Conservation (phyloP, 2,888 invertebrate genomes). For the Ophion ellenae region DNA sequence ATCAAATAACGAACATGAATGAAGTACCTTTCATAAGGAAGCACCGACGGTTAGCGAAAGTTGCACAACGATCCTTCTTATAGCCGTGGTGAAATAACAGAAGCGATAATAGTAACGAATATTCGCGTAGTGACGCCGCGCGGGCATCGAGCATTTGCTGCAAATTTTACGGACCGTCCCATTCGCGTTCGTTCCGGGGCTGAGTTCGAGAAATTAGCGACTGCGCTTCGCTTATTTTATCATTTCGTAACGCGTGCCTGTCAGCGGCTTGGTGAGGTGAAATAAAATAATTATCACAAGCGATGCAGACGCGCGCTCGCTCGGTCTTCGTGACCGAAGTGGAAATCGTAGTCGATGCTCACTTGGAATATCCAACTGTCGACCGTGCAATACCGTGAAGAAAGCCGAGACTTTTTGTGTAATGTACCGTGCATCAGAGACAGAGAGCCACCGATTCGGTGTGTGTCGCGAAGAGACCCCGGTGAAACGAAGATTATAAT, state of each 20-base stretch:
- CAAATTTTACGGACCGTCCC: slow-evolving; percentile 2
- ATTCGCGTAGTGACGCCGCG: not conserved
- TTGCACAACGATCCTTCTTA: not conserved
- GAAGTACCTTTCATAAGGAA: no score
- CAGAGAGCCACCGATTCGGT: not conserved
- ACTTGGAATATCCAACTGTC: not conserved
- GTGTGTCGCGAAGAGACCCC: not conserved
- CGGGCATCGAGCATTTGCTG: not conserved
- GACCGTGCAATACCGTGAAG: slow-evolving; percentile 31
- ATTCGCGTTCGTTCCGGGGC: not conserved
- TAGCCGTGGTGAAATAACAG: not conserved
- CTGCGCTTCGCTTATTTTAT: slow-evolving; percentile 53
- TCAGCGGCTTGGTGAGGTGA: slow-evolving; percentile 20
- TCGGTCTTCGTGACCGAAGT: slow-evolving; percentile 31
- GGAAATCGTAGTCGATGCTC: slow-evolving; percentile 46
- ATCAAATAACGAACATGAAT: no score
- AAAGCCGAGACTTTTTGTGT: slow-evolving; percentile 42
- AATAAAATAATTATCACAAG: slow-evolving; percentile 59
- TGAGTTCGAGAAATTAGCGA: slow-evolving; percentile 44
- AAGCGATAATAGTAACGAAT: slow-evolving; percentile 9
- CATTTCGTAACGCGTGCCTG: slow-evolving; percentile 53
- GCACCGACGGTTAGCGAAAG: no score
- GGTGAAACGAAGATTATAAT: not conserved
- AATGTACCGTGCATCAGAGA: not conserved
- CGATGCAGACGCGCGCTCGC: slow-evolving; percentile 14